phyloP scores from a whole-genome alignment of 2,888 invertebrate genomes.

The Dasysyrphus tricinctus region DNA sequence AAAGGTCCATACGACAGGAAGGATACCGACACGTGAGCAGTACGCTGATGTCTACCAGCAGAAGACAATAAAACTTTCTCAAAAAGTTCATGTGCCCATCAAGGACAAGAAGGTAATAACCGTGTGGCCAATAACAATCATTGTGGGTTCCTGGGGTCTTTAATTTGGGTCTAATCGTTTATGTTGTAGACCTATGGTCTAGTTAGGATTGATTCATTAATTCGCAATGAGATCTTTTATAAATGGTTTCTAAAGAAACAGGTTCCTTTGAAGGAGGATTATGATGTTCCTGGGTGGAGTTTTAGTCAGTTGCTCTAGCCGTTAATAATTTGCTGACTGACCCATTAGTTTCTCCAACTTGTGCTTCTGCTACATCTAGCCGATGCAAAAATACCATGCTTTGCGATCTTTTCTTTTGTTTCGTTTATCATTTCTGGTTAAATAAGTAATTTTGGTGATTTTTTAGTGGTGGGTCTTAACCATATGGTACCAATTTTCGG shows the following conservation, averaged over 20 bases:
- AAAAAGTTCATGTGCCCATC: constrained; percentile 82
- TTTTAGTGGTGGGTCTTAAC: too few relatives aligned
- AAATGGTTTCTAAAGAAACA: background rate
- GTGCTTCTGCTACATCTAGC: too few relatives aligned
- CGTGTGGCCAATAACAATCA: background rate
- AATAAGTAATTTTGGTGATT: too few relatives aligned
- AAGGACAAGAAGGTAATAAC: constrained; percentile 83
- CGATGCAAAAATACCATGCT: too few relatives aligned
- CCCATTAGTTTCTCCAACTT: too few relatives aligned
- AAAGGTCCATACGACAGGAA: constrained; percentile 88
- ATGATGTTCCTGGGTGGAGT: too few relatives aligned
- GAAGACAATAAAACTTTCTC: constrained; percentile 82
- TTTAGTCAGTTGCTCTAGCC: too few relatives aligned
- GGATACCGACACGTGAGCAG: constrained; percentile 87
- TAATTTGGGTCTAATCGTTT: background rate
- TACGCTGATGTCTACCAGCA: constrained; percentile 91
- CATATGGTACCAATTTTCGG: too few relatives aligned
- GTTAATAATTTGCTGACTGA: too few relatives aligned
- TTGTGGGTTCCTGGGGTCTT: background rate
- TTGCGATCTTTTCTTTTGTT: too few relatives aligned
- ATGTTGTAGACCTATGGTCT: background rate
- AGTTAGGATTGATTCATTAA: background rate
- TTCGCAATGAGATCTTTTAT: background rate
- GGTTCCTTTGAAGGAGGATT: background rate
- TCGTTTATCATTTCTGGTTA: too few relatives aligned